phyloP scores from a whole-genome alignment of 2,888 invertebrate genomes.

The Epiblema foenella region DNA sequence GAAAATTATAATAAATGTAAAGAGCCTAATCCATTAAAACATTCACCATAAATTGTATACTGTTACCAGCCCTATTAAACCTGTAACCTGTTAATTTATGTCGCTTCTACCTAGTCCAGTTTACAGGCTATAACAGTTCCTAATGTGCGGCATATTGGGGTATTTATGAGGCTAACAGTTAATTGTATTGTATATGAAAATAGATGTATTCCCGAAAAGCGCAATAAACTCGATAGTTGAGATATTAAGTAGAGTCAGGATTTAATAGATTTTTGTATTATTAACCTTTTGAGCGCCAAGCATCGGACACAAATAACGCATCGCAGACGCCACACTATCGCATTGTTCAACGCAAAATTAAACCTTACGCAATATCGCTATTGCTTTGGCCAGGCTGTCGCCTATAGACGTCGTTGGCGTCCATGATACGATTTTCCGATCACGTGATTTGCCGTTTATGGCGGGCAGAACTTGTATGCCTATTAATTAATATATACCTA shows the following conservation, averaged over 20 bases:
- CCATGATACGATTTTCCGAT: too few species aligned
- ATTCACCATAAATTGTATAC: conserved; percentile 1
- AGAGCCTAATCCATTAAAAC: conserved; percentile 7
- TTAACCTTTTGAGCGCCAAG: too few species aligned
- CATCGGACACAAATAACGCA: too few species aligned
- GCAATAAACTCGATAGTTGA: conserved; percentile 8
- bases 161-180: neutral
- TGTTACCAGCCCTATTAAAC: conserved; percentile 29
- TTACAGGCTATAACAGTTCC: conserved; percentile 12
- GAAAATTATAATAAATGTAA: conserved; percentile 20
- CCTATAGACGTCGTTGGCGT: too few species aligned
- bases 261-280: too few species aligned
- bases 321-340: too few species aligned
- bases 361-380: too few species aligned
- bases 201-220: neutral
- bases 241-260: neutral
- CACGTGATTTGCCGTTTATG: too few species aligned
- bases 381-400: too few species aligned
- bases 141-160: conserved; percentile 22
- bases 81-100: conserved; percentile 30
- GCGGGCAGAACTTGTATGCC: too few species aligned
- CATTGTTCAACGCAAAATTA: too few species aligned
- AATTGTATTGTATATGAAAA: conserved; percentile 18
- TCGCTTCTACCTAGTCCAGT: conserved; percentile 22
- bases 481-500: too few species aligned